These are phyloP conservation scores for Choloepus hoffmanni DNA, from an alignment of 2,113 vertebrate genomes.

Conservation along the genomic window DNA sequence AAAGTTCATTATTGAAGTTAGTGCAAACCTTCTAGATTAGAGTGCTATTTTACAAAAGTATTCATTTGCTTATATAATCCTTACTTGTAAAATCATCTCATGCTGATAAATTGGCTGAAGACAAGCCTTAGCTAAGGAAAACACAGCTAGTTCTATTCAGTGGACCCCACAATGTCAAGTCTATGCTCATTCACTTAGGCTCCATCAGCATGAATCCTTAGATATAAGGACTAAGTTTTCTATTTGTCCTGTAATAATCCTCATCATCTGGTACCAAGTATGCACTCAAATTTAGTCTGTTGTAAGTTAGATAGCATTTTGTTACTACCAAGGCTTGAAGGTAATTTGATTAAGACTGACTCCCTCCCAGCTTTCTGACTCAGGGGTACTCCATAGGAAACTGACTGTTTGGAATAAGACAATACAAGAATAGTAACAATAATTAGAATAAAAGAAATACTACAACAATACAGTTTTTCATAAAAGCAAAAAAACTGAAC, in stretches of 20 bases:
- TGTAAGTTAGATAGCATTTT: neutral
- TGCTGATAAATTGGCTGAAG: slow-evolving; percentile 21
- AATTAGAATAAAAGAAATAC: slow-evolving; percentile 42
- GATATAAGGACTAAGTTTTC: neutral
- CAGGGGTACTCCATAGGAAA: neutral
- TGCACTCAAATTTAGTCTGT: slow-evolving; percentile 33
- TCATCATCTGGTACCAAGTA: neutral
- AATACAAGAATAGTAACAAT: neutral
- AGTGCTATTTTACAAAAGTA: slow-evolving; percentile 22
- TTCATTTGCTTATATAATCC: neutral
- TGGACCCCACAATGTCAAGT: neutral
- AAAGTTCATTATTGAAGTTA: neutral
- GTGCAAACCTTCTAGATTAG: neutral
- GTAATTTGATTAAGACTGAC: slow-evolving; percentile 4
- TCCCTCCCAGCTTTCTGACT: neutral
- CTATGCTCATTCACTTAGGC: neutral
- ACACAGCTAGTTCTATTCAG: neutral
- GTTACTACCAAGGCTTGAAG: neutral
- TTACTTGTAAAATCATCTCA: slow-evolving; percentile 42
- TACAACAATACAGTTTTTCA: neutral
- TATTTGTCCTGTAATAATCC: neutral
- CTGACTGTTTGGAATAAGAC: neutral
- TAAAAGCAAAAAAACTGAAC: slow-evolving; percentile 17
- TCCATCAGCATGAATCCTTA: neutral
- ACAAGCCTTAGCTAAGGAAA: slow-evolving; percentile 2